Conservation (phyloP, 2,888 invertebrate genomes). For the Lasioglossum malachurum region DNA sequence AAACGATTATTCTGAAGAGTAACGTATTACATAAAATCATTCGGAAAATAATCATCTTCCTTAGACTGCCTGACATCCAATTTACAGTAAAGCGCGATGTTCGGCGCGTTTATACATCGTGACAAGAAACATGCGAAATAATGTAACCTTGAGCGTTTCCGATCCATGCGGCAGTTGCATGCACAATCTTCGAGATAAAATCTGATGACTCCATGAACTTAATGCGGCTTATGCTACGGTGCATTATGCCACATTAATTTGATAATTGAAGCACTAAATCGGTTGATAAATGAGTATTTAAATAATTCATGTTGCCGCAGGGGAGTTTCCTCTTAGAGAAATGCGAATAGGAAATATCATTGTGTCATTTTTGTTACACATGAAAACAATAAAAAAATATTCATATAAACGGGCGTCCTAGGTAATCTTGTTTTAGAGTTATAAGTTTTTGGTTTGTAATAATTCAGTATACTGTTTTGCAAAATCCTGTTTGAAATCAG, state of each 20-base stretch:
- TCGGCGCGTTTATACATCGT: conserved; percentile 17
- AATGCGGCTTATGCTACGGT: not conserved
- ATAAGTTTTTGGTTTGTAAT: too few relatives aligned
- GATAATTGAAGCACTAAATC: not conserved
- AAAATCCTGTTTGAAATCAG: too few relatives aligned
- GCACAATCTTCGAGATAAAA: conserved; percentile 44
- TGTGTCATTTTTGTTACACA: too few relatives aligned
- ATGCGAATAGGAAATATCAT: too few relatives aligned
- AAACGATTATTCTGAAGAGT: too few relatives aligned
- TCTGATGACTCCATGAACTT: conserved; percentile 15
- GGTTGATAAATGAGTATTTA: not conserved
- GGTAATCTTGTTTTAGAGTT: too few relatives aligned
- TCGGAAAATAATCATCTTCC: not conserved
- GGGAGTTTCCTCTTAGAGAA: too few relatives aligned
- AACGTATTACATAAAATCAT: not conserved
- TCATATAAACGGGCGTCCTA: too few relatives aligned
- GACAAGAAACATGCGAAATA: conserved; percentile 44
- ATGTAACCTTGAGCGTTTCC: conserved; percentile 38
- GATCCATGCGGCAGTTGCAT: conserved; percentile 16
- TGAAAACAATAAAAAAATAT: too few relatives aligned
- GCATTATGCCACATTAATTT: not conserved
- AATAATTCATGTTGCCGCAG: not conserved
- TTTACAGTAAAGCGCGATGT: conserved; percentile 31
- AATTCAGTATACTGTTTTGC: too few relatives aligned
- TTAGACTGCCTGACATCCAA: conserved; percentile 18